Base-by-base conservation (phyloP, 2,888 invertebrate genomes). In the Cataglyphis albicans region DNA sequence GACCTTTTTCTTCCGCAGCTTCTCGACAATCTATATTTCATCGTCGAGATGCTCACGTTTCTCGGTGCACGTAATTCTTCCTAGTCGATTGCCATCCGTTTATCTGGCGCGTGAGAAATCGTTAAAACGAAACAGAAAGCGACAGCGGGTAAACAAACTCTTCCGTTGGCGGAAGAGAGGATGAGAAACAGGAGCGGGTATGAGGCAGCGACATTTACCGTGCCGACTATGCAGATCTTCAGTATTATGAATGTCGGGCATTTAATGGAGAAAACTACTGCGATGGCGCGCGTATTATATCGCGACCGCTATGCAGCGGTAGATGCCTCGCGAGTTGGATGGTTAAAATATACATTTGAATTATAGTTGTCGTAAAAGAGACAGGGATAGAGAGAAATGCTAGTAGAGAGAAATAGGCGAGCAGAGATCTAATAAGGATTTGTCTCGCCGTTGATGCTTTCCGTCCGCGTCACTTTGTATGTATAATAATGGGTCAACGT, bases 211-310 rank as follows among this genome's bases (percentile, higher is more conserved):
- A 64, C 68, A 78, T 68, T 78, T 78, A 68, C 65, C 52, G 52
- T 55, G 55, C 76, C 55, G 76, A 78, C 73, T 64, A 78, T 70
- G 78, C 83, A 65, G 78, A 84, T 87, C 83, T 86, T 83, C 81
- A 68, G 68, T 61, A 75, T 88, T 87, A 89, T 86, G 87, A 89
- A 90, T 89, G 88, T 85, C 73, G 83, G 73, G 68, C 82, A 86
- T 90, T 89, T 89, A 90, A 90, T 86, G 84, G 81, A 81, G 84
- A 81, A 82, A 80, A 84, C 78, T 72, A 72, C 73, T 29, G 68
- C 44, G 59, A 52, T 59, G 67, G 67, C 75, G 55, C 41, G 70
- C 63, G 61, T 82, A 67, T 85, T 88, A 85, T 84, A 88, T 52
- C 65, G 55, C 52, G 52, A 48, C 57, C 59, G 74, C 41, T 67